These are phyloP conservation scores for Silvanus unidentatus DNA, from an alignment of 2,888 invertebrate species.

Conservation along the genomic window DNA sequence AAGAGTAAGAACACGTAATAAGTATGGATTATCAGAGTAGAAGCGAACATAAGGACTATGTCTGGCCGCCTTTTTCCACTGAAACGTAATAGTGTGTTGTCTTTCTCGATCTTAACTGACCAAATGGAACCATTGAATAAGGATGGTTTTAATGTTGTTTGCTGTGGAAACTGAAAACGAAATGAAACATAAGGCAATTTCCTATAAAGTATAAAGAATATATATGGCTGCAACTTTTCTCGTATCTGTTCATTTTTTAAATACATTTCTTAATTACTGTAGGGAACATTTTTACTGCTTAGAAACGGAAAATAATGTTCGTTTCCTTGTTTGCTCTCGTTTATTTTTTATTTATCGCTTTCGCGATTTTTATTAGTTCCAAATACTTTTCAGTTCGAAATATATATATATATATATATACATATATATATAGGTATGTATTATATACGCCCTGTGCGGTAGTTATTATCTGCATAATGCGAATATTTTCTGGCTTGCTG, in stretches of 20 bases:
- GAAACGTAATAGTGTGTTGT: slow-evolving; percentile 20
- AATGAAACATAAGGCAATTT: slow-evolving; percentile 39
- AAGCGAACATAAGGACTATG: slow-evolving; percentile 35
- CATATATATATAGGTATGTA: not conserved
- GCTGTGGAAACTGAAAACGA: slow-evolving; percentile 25
- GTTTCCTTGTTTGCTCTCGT: no score
- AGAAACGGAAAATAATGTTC: no score
- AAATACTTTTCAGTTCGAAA: not conserved
- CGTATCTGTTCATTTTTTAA: slow-evolving; percentile 39
- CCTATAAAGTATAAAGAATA: slow-evolving; percentile 41
- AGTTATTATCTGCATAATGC: no score
- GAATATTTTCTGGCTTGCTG: no score
- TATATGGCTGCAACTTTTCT: slow-evolving; percentile 39
- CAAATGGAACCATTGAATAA: slow-evolving; percentile 15
- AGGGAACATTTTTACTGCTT: slow-evolving; percentile 23
- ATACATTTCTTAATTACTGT: slow-evolving; percentile 39
- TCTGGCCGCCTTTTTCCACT: slow-evolving; percentile 17
- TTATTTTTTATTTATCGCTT: no score
- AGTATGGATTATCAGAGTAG: slow-evolving; percentile 45
- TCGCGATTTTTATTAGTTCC: no score
- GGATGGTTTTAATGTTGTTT: slow-evolving; percentile 19
- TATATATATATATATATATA: not conserved
- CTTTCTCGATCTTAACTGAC: slow-evolving; percentile 17
- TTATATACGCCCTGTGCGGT: no score
- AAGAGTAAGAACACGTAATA: slow-evolving; percentile 44